Base-by-base conservation (phyloP, 2,888 invertebrate genomes). In the Epinotia demarniana region DNA sequence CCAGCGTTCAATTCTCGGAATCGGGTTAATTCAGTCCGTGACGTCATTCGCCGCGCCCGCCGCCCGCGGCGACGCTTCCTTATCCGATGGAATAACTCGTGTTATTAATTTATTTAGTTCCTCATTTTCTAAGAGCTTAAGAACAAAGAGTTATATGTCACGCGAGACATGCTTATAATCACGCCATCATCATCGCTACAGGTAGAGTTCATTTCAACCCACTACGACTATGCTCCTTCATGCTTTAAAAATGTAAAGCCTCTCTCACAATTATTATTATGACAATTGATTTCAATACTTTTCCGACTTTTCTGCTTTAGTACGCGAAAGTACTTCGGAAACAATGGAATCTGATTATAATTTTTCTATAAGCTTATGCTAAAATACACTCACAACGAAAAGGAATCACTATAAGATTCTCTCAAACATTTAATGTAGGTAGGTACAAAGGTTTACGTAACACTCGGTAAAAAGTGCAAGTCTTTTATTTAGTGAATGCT, bases 1-100 rank as follows among this genome's bases (percentile, higher is more conserved):
- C 61, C 86, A 85, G 88, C 88, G 88, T 87, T 88, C 85, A 83
- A 84, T 92, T 92, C 92, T 91, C 84, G 81, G 93, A 92, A 92
- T 86, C 86, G 86, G 88, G 90, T 92, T 92, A 92, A 93, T 92
- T 92, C 85, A 83, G 90, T 85, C 84, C 85, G 86, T 92, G 92
- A 92, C 92, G 92, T 92, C 91, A 92, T 79, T 79, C 78, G 79
- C 80, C 84, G 79, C 82, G 82, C 80, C 82, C 79, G 77, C 79
- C 81, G 78, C 72, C 46, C 55, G 72, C 63, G 55, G 75, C 78
- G 75, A 81, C 77, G 86, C 86, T 90, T 90, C 89, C 89, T 89
- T 83, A 87, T 90, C 87, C 84, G 84, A 85, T 82, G 80, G 81
- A 84, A 85, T 84, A 81, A 82, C 81, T 83, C 82, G 82, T 80